phyloP scores from a whole-genome alignment of 1,140 invertebrate species.

The Zaprionus taronus region DNA sequence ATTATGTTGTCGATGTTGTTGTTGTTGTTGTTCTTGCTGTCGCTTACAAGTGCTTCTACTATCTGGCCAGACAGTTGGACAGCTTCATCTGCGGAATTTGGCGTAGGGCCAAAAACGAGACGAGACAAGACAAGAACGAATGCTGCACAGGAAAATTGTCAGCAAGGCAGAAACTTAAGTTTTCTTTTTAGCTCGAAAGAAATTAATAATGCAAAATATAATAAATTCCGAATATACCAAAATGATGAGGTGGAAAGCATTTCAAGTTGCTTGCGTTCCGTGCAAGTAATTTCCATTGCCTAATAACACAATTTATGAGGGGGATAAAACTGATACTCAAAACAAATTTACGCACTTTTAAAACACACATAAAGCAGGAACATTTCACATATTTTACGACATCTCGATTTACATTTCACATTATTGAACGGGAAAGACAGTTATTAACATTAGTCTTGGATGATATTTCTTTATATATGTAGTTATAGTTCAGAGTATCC shows the following conservation, averaged over 20 bases:
- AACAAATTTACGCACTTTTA: conserved; percentile 24
- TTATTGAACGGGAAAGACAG: not conserved
- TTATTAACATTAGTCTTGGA: too few relatives aligned
- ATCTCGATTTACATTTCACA: not conserved
- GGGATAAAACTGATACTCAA: conserved; percentile 25
- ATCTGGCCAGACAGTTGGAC: not conserved
- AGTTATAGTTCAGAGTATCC: too few relatives aligned
- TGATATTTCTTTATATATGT: too few relatives aligned
- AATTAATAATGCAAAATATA: conserved; percentile 34
- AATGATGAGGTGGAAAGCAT: conserved; percentile 33
- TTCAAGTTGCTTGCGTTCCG: not conserved
- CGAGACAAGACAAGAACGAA: conserved; percentile 10
- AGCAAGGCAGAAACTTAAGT: conserved; percentile 20
- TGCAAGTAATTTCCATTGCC: conserved; percentile 15
- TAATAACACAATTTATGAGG: conserved; percentile 8
- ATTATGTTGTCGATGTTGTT: conserved; percentile 63
- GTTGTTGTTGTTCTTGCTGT: not conserved
- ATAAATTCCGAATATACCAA: conserved; percentile 22
- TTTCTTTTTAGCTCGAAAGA: conserved; percentile 9
- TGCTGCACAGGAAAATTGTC: conserved; percentile 11
- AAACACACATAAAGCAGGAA: not conserved
- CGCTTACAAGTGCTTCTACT: not conserved
- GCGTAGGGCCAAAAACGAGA: conserved; percentile 49
- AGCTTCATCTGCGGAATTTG: conserved; percentile 45
- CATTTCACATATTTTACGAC: not conserved